A percentile compares a stretch with the other conserved stretches of the same genome.
These are phyloP conservation scores for Cydia splendana DNA, from an alignment of 1,140 invertebrate species.

Conservation along the genomic window DNA sequence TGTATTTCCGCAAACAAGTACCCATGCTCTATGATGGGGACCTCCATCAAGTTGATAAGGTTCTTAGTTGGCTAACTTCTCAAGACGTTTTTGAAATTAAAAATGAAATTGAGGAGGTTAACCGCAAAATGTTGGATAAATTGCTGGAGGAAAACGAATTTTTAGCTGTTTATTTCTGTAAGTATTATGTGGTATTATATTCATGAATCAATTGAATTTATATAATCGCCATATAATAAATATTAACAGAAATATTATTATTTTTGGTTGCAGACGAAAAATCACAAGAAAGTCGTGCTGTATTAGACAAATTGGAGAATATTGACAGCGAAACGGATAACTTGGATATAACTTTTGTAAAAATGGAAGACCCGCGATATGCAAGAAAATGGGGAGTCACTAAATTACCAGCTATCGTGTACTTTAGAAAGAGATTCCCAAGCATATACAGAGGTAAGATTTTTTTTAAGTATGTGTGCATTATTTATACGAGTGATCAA, in stretches of 20 bases:
- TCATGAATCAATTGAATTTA: no score
- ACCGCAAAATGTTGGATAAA: conserved; percentile 97
- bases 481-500: neutral
- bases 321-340: conserved; percentile 97
- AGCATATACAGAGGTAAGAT: conserved; percentile 93
- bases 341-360: conserved; percentile 96
- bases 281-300: conserved; percentile 87
- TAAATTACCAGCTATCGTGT: conserved; percentile 94
- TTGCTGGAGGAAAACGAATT: conserved; percentile 96
- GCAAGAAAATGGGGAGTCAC: conserved; percentile 97
- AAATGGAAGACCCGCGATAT: conserved; percentile 95
- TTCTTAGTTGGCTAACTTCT: conserved; percentile 94
- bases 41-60: conserved; percentile 90
- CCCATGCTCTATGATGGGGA: conserved; percentile 96
- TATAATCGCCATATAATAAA: neutral
- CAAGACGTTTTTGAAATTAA: conserved; percentile 97
- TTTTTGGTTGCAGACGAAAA: conserved; percentile 85
- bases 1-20: conserved; percentile 93
- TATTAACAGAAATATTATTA: conserved; percentile 15
- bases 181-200: conserved; percentile 81
- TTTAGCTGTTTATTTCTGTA: conserved; percentile 97
- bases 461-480: neutral
- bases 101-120: conserved; percentile 98
- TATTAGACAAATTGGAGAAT: conserved; percentile 92
- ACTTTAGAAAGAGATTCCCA: conserved; percentile 95